phyloP scores from a whole-genome alignment of 2,888 invertebrate genomes.

The Luperina nickerlii region DNA sequence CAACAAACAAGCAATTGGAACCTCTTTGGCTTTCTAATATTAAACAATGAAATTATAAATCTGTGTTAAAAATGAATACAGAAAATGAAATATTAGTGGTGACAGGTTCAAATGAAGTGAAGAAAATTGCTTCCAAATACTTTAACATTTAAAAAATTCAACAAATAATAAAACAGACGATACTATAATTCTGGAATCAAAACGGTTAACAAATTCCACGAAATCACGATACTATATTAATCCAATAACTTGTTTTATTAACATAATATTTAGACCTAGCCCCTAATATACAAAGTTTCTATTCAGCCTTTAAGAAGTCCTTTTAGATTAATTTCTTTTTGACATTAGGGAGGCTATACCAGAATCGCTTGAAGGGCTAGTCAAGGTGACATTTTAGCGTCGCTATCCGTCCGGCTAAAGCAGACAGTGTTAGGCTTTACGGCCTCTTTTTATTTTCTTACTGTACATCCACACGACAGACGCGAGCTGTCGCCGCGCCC shows the following conservation, averaged over 20 bases:
- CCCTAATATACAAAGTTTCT: constrained; percentile 51
- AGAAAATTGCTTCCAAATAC: constrained; percentile 9
- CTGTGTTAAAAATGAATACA: constrained; percentile 33
- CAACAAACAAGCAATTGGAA: constrained; percentile 36
- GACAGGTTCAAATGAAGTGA: constrained; percentile 23
- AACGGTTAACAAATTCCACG: constrained; percentile 64
- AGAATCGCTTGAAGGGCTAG: background rate
- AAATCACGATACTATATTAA: constrained; percentile 35
- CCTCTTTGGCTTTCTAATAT: constrained; percentile 63
- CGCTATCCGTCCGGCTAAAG: background rate
- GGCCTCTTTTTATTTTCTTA: background rate
- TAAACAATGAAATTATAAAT: constrained; percentile 30
- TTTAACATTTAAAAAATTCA: constrained; percentile 51
- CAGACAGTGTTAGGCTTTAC: background rate
- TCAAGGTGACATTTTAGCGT: background rate
- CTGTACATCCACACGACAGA: background rate
- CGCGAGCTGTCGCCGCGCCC: background rate
- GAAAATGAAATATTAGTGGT: constrained; percentile 13
- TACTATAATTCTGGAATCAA: constrained; percentile 60
- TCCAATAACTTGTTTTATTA: constrained; percentile 25
- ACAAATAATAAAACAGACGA: constrained; percentile 45
- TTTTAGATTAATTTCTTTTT: constrained; percentile 19
- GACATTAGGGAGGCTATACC: background rate
- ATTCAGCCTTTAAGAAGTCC: constrained; percentile 53
- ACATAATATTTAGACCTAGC: constrained; percentile 52